Percentiles rank a stretch among this genome's conserved stretches.
Conservation (phyloP, 1,140 invertebrate species). For the Drosophila busckii region DNA sequence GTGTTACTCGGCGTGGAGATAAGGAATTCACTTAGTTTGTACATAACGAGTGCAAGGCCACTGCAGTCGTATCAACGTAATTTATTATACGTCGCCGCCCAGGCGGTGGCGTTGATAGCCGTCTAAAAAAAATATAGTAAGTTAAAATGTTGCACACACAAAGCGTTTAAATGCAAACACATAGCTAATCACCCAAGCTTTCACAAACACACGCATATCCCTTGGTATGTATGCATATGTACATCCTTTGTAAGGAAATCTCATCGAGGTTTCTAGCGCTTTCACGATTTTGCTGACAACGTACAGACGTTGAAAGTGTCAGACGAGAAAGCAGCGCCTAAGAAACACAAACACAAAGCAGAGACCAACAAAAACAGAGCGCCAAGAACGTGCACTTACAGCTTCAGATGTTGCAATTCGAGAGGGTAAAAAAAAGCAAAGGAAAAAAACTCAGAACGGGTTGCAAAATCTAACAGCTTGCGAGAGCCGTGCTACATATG, state of each 20-base stretch:
- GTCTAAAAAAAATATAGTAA: conserved; percentile 11
- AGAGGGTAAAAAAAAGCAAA: not conserved
- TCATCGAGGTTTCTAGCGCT: conserved; percentile 1
- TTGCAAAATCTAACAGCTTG: too few relatives aligned
- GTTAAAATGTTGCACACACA: not conserved
- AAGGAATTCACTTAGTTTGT: not conserved
- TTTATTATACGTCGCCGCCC: conserved; percentile 21
- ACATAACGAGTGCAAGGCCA: not conserved
- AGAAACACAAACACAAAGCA: conserved; percentile 26
- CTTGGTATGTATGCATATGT: not conserved
- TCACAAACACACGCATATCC: not conserved
- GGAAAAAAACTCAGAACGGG: not conserved
- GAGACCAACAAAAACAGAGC: conserved; percentile 38
- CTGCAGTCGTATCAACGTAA: not conserved
- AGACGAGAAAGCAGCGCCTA: conserved; percentile 4
- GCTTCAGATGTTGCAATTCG: too few relatives aligned
- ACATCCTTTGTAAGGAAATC: too few relatives aligned
- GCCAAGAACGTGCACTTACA: not conserved
- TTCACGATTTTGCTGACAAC: not conserved
- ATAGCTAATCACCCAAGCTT: not conserved
- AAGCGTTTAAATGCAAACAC: not conserved
- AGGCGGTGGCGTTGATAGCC: conserved; percentile 32
- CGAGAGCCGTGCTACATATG: too few relatives aligned
- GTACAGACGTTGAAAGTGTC: conserved; percentile 1
- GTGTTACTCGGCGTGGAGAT: too few relatives aligned